A percentile compares a stretch with the other conserved stretches of the same genome.
These are phyloP conservation scores for Fistularia commersonii DNA, from an alignment of 2,797 vertebrate species.

Conservation along the genomic window DNA sequence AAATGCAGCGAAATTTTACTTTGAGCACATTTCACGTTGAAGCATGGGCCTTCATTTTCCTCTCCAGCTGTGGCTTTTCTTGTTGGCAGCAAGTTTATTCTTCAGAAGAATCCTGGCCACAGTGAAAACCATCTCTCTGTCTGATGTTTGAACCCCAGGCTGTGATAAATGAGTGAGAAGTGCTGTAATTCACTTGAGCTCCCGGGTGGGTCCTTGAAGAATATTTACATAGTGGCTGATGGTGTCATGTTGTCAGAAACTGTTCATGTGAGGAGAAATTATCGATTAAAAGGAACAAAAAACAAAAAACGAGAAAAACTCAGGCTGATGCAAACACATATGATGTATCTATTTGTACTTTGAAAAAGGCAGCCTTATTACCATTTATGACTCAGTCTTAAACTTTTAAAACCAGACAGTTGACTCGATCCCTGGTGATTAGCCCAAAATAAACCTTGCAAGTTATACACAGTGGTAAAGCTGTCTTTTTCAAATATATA, in stretches of 20 bases:
- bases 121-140: conserved; percentile 28
- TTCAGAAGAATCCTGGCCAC: conserved; percentile 41
- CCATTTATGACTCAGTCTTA: conserved; percentile 10
- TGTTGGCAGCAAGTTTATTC: conserved; percentile 36
- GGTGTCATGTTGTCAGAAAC: conserved; percentile 13
- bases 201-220: conserved; percentile 38
- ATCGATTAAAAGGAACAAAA: conserved; percentile 6
- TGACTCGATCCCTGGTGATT: conserved; percentile 22
- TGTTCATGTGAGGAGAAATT: neutral
- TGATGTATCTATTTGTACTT: conserved; percentile 1
- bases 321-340: conserved; percentile 5
- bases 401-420: conserved; percentile 17
- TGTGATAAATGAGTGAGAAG: conserved; percentile 56
- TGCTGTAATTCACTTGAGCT: conserved; percentile 41
- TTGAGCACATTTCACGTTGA: conserved; percentile 37
- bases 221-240: conserved; percentile 17
- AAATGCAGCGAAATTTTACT: conserved; percentile 38
- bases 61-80: conserved; percentile 56
- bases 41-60: conserved; percentile 62
- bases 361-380: conserved; percentile 2
- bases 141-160: conserved; percentile 42
- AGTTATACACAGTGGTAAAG: conserved; percentile 35
- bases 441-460: conserved; percentile 14
- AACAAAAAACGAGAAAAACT: neutral
- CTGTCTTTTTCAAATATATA: conserved; percentile 44